Base-by-base conservation (phyloP, 2,888 invertebrate genomes). In the Brachyptera putata region DNA sequence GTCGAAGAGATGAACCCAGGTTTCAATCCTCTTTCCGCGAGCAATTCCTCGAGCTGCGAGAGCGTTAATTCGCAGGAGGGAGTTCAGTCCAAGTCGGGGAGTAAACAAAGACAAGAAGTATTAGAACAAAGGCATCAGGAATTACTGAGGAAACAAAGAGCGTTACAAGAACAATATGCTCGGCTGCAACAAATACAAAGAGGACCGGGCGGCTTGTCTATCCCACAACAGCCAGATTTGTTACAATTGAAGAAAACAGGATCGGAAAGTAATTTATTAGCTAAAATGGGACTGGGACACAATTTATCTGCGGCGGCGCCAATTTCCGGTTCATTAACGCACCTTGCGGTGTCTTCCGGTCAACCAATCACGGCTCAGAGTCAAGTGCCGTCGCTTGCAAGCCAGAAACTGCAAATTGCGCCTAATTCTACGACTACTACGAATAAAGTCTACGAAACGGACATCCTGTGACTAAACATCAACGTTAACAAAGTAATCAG, bases 131-230 rank as follows among this genome's bases (percentile, higher is more conserved):
- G 94, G 3, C 95, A 95, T 71, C 91, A 92, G 72, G 94, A 95
- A 71, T 78, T 95, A 22, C 76, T 95, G 13, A 85, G 89, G 66
- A 93, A 94, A 70, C 95, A 95, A 72, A 87, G 86, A 68, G 87
- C 91, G 16, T 78, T 95, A 18, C 94, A 95, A 72, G 94, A 95
- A 69, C 95, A 95, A 72, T 95, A 94, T 74, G 89, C 91, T 16
- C 82, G 94, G 21, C 76, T 95, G 61, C 94, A 95, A 73, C 89
- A 91, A 76, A 81, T 94, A 65, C 93, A 93, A 72, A 82, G 91
- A 66, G 85, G 85, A 0, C 83, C 86, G 30, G 80, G 85, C 2
- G 70, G 83, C 56, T 66, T 74, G 48, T 80, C 84, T 11, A 79
- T 82, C 2, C 82, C 86, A 25, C n/a, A n/a, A n/a, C 80, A 84